Base-by-base conservation (phyloP, 1,140 invertebrate species). In the Tetranychus cinnabarinus region DNA sequence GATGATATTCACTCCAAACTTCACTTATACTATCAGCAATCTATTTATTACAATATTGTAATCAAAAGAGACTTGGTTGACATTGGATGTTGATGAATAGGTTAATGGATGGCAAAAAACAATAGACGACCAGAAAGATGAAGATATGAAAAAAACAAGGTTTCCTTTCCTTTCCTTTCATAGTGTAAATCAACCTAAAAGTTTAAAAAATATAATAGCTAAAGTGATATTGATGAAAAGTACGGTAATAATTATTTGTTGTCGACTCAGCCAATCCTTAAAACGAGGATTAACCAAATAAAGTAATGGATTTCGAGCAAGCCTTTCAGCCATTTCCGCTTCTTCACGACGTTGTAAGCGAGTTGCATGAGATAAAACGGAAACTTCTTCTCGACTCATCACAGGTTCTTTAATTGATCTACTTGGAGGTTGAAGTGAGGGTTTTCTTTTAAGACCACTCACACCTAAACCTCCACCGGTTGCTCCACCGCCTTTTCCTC, bases 361-460 rank as follows among this genome's bases (percentile, higher is more conserved):
- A 61, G 92, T 80, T 63, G 88, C 84, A 60, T 86, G 89, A 66
- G 90, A 89, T 66, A 98, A 77, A 15, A 83, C 80, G 58, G 89
- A 90, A 6, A 92, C 90, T 75, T 98, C 91, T 75, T 97, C 90
- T 60, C 93, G 79, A 15, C 87, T 84, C 82, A 96, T 87, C 47
- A 84, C 79, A 6, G 81, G 80, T 12, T 62, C 60, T 2, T 58
- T 35, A n/a, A 23, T 8, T 46, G 66, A 66, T 57, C 69, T 68
- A 60, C 81, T 85, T 69, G 84, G 85, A 73, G 97, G 92, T 33
- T 93, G 93, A 74, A 98, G 77, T 67, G 90, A 88, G 77, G 92
- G 90, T 77, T 95, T 91, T 67, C 88, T 65, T 48, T 59, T 64
- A 12, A 66, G 37, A 13, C 34, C 33, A 12, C 55, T 34, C 1